Conservation (phyloP, 2,797 vertebrate species). For the Bucorvus abyssinicus region DNA sequence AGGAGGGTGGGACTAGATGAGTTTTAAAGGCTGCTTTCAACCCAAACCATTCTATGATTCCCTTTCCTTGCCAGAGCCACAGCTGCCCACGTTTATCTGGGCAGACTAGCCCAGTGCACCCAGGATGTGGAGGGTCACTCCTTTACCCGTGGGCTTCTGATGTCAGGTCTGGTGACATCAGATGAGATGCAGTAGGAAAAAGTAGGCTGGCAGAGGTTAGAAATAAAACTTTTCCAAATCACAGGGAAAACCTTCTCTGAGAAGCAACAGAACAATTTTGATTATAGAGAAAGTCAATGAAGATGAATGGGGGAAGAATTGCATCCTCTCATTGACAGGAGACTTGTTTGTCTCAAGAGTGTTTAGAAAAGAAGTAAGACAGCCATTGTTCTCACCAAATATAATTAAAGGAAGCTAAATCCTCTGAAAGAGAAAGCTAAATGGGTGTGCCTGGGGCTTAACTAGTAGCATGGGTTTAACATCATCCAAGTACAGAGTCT, state of each 20-base stretch:
- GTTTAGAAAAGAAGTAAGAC: not conserved
- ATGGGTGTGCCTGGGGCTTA: not conserved
- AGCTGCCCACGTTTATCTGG: too few relatives aligned
- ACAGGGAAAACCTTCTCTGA: accelerated
- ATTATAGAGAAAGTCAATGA: too few relatives aligned
- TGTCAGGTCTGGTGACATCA: accelerated
- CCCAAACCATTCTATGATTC: not conserved
- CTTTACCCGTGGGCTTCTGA: accelerated
- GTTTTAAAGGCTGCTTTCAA: too few relatives aligned
- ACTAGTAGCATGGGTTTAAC: not conserved
- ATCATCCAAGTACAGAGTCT: not conserved
- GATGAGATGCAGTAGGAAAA: accelerated
- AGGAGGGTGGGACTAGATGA: too few relatives aligned
- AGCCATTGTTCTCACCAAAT: not conserved
- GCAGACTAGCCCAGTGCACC: too few relatives aligned
- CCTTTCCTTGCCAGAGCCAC: not conserved
- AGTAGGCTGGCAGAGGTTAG: accelerated
- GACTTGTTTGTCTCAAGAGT: not conserved
- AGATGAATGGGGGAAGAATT: not conserved
- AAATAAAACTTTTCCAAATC: not conserved
- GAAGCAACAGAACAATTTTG: not conserved
- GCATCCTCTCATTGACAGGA: not conserved
- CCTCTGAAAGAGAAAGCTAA: not conserved
- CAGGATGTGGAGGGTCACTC: not conserved
- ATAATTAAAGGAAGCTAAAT: not conserved